phyloP scores from a whole-genome alignment of 2,888 invertebrate genomes.

The Caenorhabditis angaria region DNA sequence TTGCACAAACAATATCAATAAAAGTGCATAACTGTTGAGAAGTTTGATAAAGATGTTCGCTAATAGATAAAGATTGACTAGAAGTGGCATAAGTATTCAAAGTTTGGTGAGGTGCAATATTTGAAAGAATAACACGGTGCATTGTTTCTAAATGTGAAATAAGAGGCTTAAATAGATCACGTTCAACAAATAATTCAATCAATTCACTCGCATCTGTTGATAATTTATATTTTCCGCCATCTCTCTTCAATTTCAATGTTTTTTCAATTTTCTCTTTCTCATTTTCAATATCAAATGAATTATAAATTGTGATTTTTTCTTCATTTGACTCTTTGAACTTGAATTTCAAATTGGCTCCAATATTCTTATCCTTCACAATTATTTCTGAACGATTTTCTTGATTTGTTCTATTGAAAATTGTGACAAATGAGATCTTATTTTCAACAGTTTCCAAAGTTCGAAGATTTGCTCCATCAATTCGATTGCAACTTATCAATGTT shows the following conservation, averaged over 20 bases:
- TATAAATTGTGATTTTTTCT: constrained; percentile 49
- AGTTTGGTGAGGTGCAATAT: constrained; percentile 39
- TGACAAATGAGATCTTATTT: constrained; percentile 28
- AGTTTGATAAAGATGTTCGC: constrained; percentile 19
- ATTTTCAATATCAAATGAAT: constrained; percentile 34
- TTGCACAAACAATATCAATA: constrained; percentile 21
- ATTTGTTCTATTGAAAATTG: constrained; percentile 18
- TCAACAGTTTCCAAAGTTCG: constrained; percentile 41
- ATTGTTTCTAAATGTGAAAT: constrained; percentile 42
- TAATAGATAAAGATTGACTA: constrained; percentile 17
- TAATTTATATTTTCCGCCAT: constrained; percentile 50
- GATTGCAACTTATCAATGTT: constrained; percentile 42
- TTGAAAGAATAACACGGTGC: constrained; percentile 37
- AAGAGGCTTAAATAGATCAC: constrained; percentile 45
- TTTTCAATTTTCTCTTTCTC: constrained; percentile 29
- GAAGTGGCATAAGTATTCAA: constrained; percentile 39
- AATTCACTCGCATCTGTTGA: constrained; percentile 65
- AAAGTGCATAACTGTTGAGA: constrained; percentile 20
- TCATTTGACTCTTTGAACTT: constrained; percentile 41
- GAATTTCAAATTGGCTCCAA: constrained; percentile 34
- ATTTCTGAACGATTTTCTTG: constrained; percentile 19
- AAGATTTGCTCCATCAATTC: constrained; percentile 24
- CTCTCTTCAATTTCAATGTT: constrained; percentile 32
- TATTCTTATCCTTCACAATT: constrained; percentile 43
- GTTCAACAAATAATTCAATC: constrained; percentile 37